phyloP scores from a whole-genome alignment of 2,888 invertebrate species.

The Orthonychiurus folsomi region DNA sequence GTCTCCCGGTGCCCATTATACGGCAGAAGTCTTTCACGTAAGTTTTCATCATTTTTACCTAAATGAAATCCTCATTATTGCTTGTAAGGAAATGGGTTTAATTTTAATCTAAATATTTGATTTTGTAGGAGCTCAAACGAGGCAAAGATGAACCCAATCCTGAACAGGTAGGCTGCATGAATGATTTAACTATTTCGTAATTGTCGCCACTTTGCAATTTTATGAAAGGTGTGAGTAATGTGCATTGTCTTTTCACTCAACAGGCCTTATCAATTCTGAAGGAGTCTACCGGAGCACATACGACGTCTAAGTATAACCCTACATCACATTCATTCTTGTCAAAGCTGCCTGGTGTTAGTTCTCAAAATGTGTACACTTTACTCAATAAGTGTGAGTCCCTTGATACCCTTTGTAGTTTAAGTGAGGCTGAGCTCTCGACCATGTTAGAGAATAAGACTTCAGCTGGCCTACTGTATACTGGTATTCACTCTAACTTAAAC shows the following conservation, averaged over 20 bases:
- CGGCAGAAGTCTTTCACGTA: constrained; percentile 91
- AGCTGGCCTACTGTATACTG: constrained; percentile 57
- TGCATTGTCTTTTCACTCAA: no score
- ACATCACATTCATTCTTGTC: constrained; percentile 69
- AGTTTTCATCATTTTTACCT: no score
- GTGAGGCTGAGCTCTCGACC: constrained; percentile 49
- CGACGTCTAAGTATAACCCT: constrained; percentile 59
- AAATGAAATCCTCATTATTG: no score
- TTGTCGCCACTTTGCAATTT: no score
- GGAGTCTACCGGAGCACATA: constrained; percentile 45
- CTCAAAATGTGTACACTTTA: constrained; percentile 70
- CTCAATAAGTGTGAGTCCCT: constrained; percentile 65
- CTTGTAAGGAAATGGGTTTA: no score
- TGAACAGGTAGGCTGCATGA: no score
- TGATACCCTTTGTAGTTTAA: constrained; percentile 46
- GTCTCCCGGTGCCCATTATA: constrained; percentile 93
- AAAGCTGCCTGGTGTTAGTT: constrained; percentile 78
- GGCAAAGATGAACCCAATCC: constrained; percentile 73
- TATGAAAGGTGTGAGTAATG: no score
- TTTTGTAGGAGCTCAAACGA: constrained; percentile 49
- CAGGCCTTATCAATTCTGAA: constrained; percentile 62
- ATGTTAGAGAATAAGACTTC: constrained; percentile 63
- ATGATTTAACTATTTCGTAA: no score
- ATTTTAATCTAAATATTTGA: constrained; percentile 11
- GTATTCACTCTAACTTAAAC: constrained; percentile 28